A percentile compares a stretch with the other conserved stretches of the same genome.
Evolutionary conservation across 2,113 vertebrate genomes (phyloP).

Genomic region (Ranitomeya variabilis): DNA sequence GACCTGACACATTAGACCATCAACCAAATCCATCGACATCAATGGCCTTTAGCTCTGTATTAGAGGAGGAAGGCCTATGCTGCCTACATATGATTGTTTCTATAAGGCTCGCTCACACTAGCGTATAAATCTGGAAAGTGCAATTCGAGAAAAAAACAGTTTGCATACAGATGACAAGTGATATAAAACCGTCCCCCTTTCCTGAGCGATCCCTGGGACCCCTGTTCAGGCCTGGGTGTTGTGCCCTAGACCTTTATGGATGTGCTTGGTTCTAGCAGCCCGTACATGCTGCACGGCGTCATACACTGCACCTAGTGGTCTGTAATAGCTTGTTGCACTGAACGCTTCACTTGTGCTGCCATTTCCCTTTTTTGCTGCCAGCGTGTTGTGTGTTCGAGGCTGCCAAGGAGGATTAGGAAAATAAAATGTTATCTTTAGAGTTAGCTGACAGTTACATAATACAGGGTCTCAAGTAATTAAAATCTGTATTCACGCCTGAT

Average conservation of each 20-base stretch:
- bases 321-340: background rate
- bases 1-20: too few species aligned
- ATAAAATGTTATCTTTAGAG: slow-evolving; percentile 26
- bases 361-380: background rate
- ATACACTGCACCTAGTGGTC: background rate
- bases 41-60: too few species aligned
- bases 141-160: too few species aligned
- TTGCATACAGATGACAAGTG: too few species aligned
- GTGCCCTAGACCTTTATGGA: background rate
- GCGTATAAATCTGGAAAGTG: too few species aligned
- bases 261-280: background rate
- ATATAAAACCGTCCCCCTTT: too few species aligned
- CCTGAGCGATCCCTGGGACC: too few species aligned
- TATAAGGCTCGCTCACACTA: too few species aligned
- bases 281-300: background rate
- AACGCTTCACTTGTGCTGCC: background rate
- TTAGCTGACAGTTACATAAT: background rate
- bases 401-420: slow-evolving; percentile 16
- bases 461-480: background rate
- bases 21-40: too few species aligned
- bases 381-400: slow-evolving; percentile 14
- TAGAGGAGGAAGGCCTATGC: too few species aligned
- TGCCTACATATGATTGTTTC: too few species aligned
- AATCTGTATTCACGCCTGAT: background rate
- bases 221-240: too few species aligned